A percentile compares a stretch with the other conserved stretches of the same genome.
Conservation (phyloP, 2,888 invertebrate species). For the Choristoneura rosaceana region DNA sequence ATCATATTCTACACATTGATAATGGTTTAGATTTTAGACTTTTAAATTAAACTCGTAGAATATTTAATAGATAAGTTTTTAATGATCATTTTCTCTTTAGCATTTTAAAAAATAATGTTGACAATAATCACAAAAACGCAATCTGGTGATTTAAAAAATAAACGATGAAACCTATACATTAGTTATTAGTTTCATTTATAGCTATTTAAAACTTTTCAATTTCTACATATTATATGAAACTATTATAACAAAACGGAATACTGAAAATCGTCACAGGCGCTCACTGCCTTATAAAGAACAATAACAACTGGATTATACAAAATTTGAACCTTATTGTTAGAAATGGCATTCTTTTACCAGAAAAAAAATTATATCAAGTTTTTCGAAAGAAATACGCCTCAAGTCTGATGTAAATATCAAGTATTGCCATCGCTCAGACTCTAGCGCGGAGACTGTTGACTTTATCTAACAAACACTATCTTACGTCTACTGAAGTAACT, state of each 20-base stretch:
- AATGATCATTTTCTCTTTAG: slow-evolving; percentile 81
- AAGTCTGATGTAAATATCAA: slow-evolving; percentile 13
- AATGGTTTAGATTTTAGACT: neutral
- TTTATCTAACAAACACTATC: slow-evolving; percentile 53
- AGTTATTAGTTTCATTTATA: slow-evolving; percentile 65
- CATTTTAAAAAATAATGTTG: slow-evolving; percentile 77
- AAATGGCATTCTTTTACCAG: slow-evolving; percentile 59
- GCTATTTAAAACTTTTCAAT: slow-evolving; percentile 66
- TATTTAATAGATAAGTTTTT: slow-evolving; percentile 80
- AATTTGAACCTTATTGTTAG: slow-evolving; percentile 64
- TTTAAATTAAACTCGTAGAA: slow-evolving; percentile 53
- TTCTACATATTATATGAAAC: slow-evolving; percentile 65
- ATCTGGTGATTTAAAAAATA: slow-evolving; percentile 62
- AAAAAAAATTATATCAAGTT: slow-evolving; percentile 54
- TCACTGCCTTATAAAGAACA: slow-evolving; percentile 66
- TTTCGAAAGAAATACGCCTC: slow-evolving; percentile 56
- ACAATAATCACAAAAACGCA: slow-evolving; percentile 76
- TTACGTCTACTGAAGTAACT: slow-evolving; percentile 67
- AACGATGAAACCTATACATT: slow-evolving; percentile 67
- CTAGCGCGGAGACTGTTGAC: slow-evolving; percentile 6
- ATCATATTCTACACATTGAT: neutral
- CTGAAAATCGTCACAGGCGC: slow-evolving; percentile 64
- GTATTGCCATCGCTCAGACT: slow-evolving; percentile 19
- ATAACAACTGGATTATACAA: slow-evolving; percentile 75
- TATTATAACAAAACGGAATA: slow-evolving; percentile 71